A percentile compares a stretch with the other conserved stretches of the same genome.
These are phyloP conservation scores for Ephialtes manifestator DNA, from an alignment of 2,888 invertebrate genomes.

Conservation along the genomic window DNA sequence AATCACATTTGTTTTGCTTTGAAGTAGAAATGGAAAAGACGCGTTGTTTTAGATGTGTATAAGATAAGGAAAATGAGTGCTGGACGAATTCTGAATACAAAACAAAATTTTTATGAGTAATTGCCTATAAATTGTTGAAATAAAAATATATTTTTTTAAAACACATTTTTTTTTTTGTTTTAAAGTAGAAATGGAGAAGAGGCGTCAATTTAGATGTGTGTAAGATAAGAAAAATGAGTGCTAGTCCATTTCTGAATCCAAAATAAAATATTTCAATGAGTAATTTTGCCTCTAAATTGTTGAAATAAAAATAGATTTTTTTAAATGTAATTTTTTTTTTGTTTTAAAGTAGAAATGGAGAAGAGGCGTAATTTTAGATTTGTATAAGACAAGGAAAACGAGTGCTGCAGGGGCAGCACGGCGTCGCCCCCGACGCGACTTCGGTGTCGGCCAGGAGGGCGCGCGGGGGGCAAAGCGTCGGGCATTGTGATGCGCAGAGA, in stretches of 20 bases:
- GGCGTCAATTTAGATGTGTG: too few species aligned
- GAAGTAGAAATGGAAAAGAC: too few species aligned
- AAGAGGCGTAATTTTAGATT: not conserved
- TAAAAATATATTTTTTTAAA: too few species aligned
- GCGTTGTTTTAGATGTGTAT: too few species aligned
- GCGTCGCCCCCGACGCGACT: constrained; percentile 49
- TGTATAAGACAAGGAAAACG: constrained; percentile 65
- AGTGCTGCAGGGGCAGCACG: constrained; percentile 60
- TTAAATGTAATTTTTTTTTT: not conserved
- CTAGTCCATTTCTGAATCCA: too few species aligned
- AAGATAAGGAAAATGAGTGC: too few species aligned
- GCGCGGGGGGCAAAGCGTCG: constrained; percentile 65
- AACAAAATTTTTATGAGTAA: too few species aligned
- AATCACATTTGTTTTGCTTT: too few species aligned
- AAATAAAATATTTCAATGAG: too few species aligned
- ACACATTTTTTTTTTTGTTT: not conserved
- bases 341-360: not conserved
- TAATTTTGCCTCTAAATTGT: not conserved
- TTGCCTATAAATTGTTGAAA: not conserved
- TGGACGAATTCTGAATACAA: too few species aligned
- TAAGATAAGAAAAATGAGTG: too few species aligned
- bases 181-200: too few species aligned
- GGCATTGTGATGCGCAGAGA: constrained; percentile 84
- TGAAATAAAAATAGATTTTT: not conserved
- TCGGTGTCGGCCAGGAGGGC: constrained; percentile 45